These are phyloP conservation scores for Caranx ignobilis DNA, from an alignment of 2,113 vertebrate species.

Conservation along the genomic window DNA sequence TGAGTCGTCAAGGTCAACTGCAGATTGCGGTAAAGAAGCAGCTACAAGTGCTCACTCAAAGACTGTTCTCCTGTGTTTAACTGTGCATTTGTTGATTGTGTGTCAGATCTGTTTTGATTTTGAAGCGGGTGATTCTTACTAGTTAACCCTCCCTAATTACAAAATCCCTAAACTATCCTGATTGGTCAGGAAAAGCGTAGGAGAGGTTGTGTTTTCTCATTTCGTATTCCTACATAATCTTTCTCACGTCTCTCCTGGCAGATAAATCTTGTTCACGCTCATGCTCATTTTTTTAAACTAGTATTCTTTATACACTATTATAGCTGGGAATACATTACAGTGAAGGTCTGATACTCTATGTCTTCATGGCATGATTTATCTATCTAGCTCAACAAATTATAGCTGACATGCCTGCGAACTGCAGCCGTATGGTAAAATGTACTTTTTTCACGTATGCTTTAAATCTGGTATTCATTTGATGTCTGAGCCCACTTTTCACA, in stretches of 20 bases:
- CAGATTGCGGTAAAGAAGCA: conserved; percentile 11
- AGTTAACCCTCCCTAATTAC: background rate
- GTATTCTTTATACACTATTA: background rate
- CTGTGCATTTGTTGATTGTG: background rate
- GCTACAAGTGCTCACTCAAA: background rate
- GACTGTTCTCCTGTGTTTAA: background rate
- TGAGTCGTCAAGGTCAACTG: conserved; percentile 57
- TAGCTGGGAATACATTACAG: background rate
- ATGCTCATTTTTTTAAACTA: background rate
- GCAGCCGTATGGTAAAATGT: background rate
- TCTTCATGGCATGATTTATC: background rate
- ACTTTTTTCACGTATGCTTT: background rate
- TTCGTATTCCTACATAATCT: background rate
- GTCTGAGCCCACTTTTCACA: conserved; percentile 20
- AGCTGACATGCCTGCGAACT: background rate
- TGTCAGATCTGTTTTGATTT: background rate
- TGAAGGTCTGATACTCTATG: background rate
- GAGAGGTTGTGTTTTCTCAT: background rate
- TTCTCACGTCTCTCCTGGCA: background rate
- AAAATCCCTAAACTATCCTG: background rate
- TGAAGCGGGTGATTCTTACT: conserved; percentile 1
- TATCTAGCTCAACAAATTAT: background rate
- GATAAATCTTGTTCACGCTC: background rate
- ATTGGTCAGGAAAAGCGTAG: conserved; percentile 1
- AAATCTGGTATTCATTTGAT: background rate